Conservation (phyloP, 2,888 invertebrate genomes). For the Pollenia angustigena region DNA sequence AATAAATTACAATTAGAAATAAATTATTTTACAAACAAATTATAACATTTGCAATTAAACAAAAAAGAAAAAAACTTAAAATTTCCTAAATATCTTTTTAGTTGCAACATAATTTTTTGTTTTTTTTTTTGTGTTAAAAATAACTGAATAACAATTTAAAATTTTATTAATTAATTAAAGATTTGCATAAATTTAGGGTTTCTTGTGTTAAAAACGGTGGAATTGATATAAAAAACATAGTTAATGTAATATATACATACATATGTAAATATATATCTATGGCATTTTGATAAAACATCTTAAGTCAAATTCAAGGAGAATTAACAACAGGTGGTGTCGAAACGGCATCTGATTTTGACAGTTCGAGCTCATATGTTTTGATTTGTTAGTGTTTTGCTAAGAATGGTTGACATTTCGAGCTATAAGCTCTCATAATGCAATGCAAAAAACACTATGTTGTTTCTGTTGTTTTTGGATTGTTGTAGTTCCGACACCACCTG, state of each 20-base stretch:
- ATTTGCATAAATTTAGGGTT: conserved; percentile 1
- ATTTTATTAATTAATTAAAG: background rate
- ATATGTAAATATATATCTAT: too few relatives aligned
- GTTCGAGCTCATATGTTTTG: too few relatives aligned
- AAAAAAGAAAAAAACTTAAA: background rate
- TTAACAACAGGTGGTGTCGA: too few relatives aligned
- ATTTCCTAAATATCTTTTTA: conserved; percentile 15
- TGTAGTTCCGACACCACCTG: too few relatives aligned
- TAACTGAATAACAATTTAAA: conserved; percentile 51
- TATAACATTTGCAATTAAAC: conserved; percentile 38
- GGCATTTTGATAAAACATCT: too few relatives aligned
- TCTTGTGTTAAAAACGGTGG: conserved; percentile 36
- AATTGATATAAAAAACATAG: conserved; percentile 15
- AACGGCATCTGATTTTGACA: too few relatives aligned
- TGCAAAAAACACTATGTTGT: too few relatives aligned
- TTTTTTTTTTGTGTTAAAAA: background rate
- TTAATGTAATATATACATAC: background rate
- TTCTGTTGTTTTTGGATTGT: too few relatives aligned
- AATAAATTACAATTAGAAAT: conserved; percentile 44
- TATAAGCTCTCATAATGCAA: too few relatives aligned
- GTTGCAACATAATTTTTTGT: conserved; percentile 25
- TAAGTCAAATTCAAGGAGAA: too few relatives aligned
- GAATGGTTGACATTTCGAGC: too few relatives aligned
- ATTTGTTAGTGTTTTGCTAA: too few relatives aligned
- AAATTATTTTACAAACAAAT: conserved; percentile 41